Evolutionary conservation across 2,797 vertebrate species (phyloP).

Genomic region (Phrynocephalus vlangalii): DNA sequence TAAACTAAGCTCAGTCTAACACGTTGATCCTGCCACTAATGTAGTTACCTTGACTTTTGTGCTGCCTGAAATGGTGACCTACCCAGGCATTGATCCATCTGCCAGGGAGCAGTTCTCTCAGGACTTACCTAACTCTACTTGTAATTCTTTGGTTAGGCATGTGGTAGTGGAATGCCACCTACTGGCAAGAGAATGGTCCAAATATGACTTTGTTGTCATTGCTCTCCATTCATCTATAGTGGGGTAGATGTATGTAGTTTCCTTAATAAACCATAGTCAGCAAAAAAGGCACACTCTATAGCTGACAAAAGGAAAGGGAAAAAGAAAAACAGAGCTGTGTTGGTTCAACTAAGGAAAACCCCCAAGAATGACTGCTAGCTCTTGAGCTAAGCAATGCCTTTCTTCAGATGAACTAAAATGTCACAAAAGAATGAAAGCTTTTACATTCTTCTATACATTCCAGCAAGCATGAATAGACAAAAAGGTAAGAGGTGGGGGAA

Average conservation of each 20-base stretch:
- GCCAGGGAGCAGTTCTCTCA: neutral
- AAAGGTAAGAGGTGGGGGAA: neutral
- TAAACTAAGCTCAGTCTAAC: neutral
- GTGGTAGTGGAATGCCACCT: conserved; percentile 46
- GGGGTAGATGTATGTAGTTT: neutral
- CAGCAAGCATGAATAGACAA: neutral
- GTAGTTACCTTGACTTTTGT: neutral
- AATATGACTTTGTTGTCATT: neutral
- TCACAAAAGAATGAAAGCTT: neutral
- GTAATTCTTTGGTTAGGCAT: accelerated
- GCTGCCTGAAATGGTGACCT: neutral
- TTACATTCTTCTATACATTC: neutral
- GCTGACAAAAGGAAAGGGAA: neutral
- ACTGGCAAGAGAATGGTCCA: conserved; percentile 9
- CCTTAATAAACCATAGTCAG: neutral
- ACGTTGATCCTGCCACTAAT: neutral
- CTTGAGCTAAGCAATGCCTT: neutral
- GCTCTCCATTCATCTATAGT: neutral
- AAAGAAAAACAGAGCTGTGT: neutral
- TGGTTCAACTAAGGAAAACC: neutral
- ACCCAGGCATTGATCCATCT: neutral
- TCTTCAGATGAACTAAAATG: neutral
- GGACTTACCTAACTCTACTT: neutral
- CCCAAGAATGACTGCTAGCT: neutral
- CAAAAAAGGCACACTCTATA: neutral